Percentiles rank a stretch among this genome's conserved stretches.
phyloP scores from a whole-genome alignment of 2,888 invertebrate species.

The Athrips mouffetella region DNA sequence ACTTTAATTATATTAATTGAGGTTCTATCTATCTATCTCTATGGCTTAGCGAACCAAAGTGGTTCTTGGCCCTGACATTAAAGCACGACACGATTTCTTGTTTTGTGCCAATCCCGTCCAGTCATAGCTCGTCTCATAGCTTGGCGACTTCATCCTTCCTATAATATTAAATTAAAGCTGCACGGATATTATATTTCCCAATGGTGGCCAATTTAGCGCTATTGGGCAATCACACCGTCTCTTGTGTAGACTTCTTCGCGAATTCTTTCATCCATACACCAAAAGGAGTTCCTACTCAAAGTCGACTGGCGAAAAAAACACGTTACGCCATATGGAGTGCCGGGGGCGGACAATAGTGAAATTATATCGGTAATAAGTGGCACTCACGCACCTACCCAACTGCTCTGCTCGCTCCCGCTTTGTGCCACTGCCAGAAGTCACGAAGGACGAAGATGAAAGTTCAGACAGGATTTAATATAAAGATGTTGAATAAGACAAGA shows the following conservation, averaged over 20 bases:
- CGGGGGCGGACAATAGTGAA: conserved; percentile 71
- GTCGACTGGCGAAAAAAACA: conserved; percentile 61
- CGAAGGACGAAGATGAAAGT: neutral
- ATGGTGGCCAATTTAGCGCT: neutral
- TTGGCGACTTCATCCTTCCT: too few relatives aligned
- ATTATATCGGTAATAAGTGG: conserved; percentile 74
- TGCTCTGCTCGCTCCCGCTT: conserved; percentile 45
- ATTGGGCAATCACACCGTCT: neutral
- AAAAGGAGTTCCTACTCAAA: conserved; percentile 47
- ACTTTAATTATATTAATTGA: too few relatives aligned
- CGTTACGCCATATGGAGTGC: conserved; percentile 75
- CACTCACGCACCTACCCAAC: conserved; percentile 68
- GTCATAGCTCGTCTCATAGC: too few relatives aligned
- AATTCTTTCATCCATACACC: neutral
- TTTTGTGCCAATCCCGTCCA: too few relatives aligned
- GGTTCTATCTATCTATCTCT: too few relatives aligned
- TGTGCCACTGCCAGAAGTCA: conserved; percentile 23
- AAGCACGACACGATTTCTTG: too few relatives aligned
- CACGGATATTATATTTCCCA: too few relatives aligned
- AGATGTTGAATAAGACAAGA: too few relatives aligned
- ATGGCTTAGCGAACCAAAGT: too few relatives aligned
- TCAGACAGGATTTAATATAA: neutral
- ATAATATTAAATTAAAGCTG: too few relatives aligned
- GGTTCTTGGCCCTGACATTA: too few relatives aligned
- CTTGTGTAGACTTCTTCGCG: neutral